phyloP scores from a whole-genome alignment of 1,140 invertebrate species.

The Yoshiicerus persimilis region DNA sequence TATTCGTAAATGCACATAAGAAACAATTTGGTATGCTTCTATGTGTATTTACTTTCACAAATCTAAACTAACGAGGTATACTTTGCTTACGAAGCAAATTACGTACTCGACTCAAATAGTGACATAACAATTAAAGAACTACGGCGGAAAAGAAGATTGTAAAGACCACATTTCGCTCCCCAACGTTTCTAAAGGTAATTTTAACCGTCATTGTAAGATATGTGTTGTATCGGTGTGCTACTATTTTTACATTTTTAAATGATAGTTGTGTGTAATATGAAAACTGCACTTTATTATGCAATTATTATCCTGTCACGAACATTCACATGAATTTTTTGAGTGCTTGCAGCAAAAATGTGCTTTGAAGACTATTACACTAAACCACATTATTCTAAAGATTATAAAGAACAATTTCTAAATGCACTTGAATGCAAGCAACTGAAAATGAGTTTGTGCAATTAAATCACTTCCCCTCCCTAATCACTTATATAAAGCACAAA shows the following conservation, averaged over 20 bases:
- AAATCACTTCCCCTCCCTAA: background rate
- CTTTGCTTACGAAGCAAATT: background rate
- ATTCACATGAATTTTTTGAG: background rate
- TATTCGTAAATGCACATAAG: background rate
- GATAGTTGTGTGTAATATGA: background rate
- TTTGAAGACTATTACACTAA: background rate
- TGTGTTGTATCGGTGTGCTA: background rate
- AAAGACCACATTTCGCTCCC: slow-evolving; percentile 15
- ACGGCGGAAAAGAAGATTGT: background rate
- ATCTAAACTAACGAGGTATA: background rate
- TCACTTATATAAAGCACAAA: background rate
- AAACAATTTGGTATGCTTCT: background rate
- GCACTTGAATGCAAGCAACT: background rate
- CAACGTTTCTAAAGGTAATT: background rate
- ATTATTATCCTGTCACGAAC: background rate
- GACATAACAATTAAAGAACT: background rate
- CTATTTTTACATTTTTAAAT: background rate
- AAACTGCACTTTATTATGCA: background rate
- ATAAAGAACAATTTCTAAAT: background rate
- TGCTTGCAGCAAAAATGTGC: background rate
- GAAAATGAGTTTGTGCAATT: background rate
- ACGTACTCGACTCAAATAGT: background rate
- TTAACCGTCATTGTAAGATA: background rate
- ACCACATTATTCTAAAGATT: background rate
- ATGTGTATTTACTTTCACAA: background rate